Base-by-base conservation (phyloP, 2,888 invertebrate species). In the Caenorhabditis zanzibari region DNA sequence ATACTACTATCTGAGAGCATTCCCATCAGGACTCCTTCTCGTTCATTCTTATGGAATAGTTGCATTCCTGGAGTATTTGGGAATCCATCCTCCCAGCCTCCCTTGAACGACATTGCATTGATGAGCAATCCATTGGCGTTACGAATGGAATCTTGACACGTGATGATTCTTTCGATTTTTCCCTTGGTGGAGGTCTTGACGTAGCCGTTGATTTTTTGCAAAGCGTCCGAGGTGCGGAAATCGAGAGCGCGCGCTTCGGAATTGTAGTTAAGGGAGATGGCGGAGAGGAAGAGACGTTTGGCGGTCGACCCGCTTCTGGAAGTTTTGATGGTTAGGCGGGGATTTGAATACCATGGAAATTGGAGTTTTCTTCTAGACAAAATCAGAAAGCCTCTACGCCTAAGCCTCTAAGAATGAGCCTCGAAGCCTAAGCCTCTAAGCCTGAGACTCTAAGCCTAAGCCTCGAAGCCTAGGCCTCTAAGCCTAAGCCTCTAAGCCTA, bases 161-260 rank as follows among this genome's bases (percentile, higher is more conserved):
- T 92, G 63, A 98, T 93, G 1, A 98, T 93, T 89, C 96, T 94
- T 87, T 95, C 95, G 73, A 98, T 97, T 92, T 95, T 96, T 10
- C 95, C 93, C 71, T 96, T 95, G 0, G 98, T 98, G 90, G 95
- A 94, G 4, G 94, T 92, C 90, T 95, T 95, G 49, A 96, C 96
- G 96, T 96, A 97, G 47, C 93, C 89, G 92, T 98, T 98, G 59
- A 98, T 96, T 0, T 92, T 92, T 6, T 93, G 19, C 16, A 58
- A 14, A 9, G 71, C 47, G 1, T 56, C 66, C 0, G 59, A 24
- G 26, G 59, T 35, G 5, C 24, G 32, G 38, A 82, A 72, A 41
- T 82, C 68, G 1, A 83, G 14, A 1, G 41, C 44, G 32, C 79
- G 63, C 0, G 82, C 82, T 16, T 35, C 38, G 9, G 82, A 69